A percentile compares a stretch with the other conserved stretches of the same genome.
These are phyloP conservation scores for Harpagoxenus sublaevis DNA, from an alignment of 2,888 invertebrate genomes.

Conservation along the genomic window DNA sequence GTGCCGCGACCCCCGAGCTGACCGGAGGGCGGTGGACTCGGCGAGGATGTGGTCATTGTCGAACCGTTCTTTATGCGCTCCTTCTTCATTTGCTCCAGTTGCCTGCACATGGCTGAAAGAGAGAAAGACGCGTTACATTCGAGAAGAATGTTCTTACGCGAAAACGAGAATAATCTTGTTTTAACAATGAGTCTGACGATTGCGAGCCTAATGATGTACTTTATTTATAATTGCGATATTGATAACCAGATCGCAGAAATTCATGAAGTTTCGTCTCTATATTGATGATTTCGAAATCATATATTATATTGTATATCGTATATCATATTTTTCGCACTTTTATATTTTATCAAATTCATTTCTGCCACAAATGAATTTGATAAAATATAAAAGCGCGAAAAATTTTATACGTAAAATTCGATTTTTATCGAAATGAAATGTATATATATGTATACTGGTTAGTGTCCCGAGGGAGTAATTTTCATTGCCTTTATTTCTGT, in stretches of 20 bases:
- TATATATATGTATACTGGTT: background rate
- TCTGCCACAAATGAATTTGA: background rate
- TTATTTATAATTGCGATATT: background rate
- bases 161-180: background rate
- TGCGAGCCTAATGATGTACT: background rate
- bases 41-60: slow-evolving; percentile 75
- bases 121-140: slow-evolving; percentile 56
- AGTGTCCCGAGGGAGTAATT: background rate
- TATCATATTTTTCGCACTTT: too few relatives aligned
- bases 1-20: slow-evolving; percentile 78
- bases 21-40: slow-evolving; percentile 83
- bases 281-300: too few relatives aligned
- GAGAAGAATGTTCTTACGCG: background rate
- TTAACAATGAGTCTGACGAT: background rate
- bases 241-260: background rate
- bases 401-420: background rate
- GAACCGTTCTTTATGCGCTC: slow-evolving; percentile 89
- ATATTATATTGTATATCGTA: too few relatives aligned
- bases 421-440: background rate
- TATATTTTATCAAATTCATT: background rate
- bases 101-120: slow-evolving; percentile 90
- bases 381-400: background rate
- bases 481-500: background rate
- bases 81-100: slow-evolving; percentile 91
- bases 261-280: background rate